Evolutionary conservation across 2,888 invertebrate species (phyloP).

Genomic region (Oligia fasciuncula): DNA sequence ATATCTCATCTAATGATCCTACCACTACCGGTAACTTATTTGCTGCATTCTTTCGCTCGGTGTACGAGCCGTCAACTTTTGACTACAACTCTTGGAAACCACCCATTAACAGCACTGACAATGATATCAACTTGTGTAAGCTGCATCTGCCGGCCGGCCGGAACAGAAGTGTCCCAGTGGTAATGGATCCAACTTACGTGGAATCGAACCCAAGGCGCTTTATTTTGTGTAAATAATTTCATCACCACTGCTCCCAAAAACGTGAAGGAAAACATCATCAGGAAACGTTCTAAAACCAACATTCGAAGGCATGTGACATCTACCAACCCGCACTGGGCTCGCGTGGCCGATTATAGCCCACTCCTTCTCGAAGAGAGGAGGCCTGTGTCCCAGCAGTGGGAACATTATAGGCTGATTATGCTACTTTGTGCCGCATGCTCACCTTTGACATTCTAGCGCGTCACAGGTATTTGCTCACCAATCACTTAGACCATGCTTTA

Average conservation of each 20-base stretch:
- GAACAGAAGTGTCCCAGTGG: neutral
- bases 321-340: neutral
- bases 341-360: neutral
- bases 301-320: neutral
- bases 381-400: neutral
- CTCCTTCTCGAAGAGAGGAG: neutral
- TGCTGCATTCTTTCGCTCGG: too few relatives aligned
- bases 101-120: too few relatives aligned
- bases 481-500: neutral
- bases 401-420: neutral
- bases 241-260: neutral
- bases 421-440: neutral
- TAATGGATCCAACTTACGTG: too few relatives aligned
- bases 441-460: constrained; percentile 4
- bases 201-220: neutral
- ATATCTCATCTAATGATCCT: too few relatives aligned
- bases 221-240: neutral
- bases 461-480: neutral
- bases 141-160: too few relatives aligned
- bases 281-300: neutral
- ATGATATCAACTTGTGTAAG: too few relatives aligned
- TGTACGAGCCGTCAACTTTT: too few relatives aligned
- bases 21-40: too few relatives aligned
- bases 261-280: too few relatives aligned
- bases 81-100: too few relatives aligned